These are phyloP conservation scores for Cybosia mesomella DNA, from an alignment of 2,888 invertebrate genomes.

Conservation along the genomic window DNA sequence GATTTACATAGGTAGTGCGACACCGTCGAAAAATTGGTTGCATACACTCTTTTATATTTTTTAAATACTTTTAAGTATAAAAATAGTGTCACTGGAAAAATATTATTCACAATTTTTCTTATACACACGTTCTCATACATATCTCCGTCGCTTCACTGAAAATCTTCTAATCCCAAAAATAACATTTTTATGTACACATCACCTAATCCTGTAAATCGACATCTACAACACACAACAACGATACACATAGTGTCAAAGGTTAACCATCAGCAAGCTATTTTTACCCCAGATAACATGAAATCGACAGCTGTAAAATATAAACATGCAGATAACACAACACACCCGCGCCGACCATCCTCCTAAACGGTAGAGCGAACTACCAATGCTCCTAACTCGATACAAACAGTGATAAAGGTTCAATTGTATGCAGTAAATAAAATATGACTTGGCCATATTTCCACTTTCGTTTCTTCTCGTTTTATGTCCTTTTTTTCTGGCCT, in stretches of 20 bases:
- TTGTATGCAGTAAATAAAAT: slow-evolving; percentile 87
- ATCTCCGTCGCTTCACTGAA: background rate
- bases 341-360: slow-evolving; percentile 64
- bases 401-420: slow-evolving; percentile 85
- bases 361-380: slow-evolving; percentile 72
- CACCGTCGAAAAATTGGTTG: too few species aligned
- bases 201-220: background rate
- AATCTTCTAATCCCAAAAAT: background rate
- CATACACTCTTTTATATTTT: too few species aligned
- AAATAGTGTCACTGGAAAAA: too few species aligned
- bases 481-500: slow-evolving; percentile 81
- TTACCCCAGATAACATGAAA: slow-evolving; percentile 50
- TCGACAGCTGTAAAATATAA: slow-evolving; percentile 64
- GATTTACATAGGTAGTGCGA: too few species aligned
- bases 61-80: too few species aligned
- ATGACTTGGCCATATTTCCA: slow-evolving; percentile 85
- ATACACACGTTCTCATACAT: background rate
- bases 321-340: slow-evolving; percentile 62
- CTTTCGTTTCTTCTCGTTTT: slow-evolving; percentile 84
- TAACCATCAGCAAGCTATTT: slow-evolving; percentile 36
- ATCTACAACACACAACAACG: slow-evolving; percentile 30
- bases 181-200: background rate
- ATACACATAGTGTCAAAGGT: slow-evolving; percentile 31
- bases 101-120: background rate
- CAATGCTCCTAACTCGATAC: slow-evolving; percentile 79